Conservation (phyloP, 2,888 invertebrate genomes). For the Diabrotica balteata region DNA sequence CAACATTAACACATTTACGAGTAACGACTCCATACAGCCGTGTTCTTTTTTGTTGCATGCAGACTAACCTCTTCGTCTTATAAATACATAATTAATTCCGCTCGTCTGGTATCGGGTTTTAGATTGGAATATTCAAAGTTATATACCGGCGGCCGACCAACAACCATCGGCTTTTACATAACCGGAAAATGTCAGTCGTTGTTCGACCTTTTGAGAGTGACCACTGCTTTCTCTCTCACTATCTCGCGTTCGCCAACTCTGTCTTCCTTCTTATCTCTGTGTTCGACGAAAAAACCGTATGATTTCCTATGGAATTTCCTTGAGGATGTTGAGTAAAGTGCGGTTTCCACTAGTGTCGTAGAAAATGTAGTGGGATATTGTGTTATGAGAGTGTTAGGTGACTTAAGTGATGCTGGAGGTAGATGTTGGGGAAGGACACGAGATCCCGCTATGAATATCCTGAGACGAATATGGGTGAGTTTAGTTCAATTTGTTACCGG, state of each 20-base stretch:
- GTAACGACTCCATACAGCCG: background rate
- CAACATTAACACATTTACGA: background rate
- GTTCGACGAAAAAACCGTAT: slow-evolving; percentile 25
- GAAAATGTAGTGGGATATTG: slow-evolving; percentile 14
- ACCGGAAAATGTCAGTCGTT: slow-evolving; percentile 39
- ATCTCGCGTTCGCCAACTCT: slow-evolving; percentile 2
- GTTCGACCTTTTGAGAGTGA: slow-evolving; percentile 30
- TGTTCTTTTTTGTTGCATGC: slow-evolving; percentile 1
- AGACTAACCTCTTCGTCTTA: slow-evolving; percentile 1
- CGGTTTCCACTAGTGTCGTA: slow-evolving; percentile 27
- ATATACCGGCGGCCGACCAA: slow-evolving; percentile 23
- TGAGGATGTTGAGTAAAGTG: slow-evolving; percentile 31
- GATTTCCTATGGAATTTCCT: slow-evolving; percentile 33
- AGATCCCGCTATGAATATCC: slow-evolving; percentile 48
- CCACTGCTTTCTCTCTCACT: slow-evolving; percentile 19
- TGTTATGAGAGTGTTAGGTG: slow-evolving; percentile 43
- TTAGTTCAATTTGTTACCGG: background rate
- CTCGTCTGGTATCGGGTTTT: slow-evolving; percentile 25
- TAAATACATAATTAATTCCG: slow-evolving; percentile 16
- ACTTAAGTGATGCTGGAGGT: slow-evolving; percentile 41
- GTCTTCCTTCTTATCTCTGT: slow-evolving; percentile 1
- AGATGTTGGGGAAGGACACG: slow-evolving; percentile 45
- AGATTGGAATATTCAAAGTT: slow-evolving; percentile 31
- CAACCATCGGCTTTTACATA: slow-evolving; percentile 35
- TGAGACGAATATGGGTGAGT: slow-evolving; percentile 56